Base-by-base conservation (phyloP, 2,113 vertebrate species). In the Petroica traversi region DNA sequence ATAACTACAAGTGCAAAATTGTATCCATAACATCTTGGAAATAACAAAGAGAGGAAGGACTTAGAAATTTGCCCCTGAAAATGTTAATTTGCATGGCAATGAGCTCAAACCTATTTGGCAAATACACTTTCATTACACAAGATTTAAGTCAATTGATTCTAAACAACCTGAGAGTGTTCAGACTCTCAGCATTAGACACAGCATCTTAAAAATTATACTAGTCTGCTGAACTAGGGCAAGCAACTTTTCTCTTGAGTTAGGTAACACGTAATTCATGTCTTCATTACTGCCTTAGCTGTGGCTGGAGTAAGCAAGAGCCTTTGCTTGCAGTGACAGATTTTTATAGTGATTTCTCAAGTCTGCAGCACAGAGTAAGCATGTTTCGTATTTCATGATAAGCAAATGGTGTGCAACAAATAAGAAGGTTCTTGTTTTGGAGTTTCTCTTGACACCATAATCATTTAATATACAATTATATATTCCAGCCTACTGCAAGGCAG, bases 121-220 rank as follows among this genome's bases (percentile, higher is more conserved):
- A 95, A 96, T 87, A 77, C 64, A 38, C 76, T 93, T 93, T 85
- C 72, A 95, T 96, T 95, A 68, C 89, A 71, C 61, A 61, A 89
- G 89, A 95, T 95, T 96, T 95, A 89, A 95, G 52, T 73, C 95
- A 95, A 95, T 91, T 91, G 96, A 61, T 72, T 85, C 76, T 80
- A 90, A 96, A 95, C 85, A 95, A 89, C 76, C 76, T 63, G 89
- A 92, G 86, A 91, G 52, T 15, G n/a, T 63, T 96, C 95, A 95
- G 78, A 79, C 34, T 51, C 52, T 84, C 73, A 90, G 63, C 67
- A 31, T 94, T 69, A 94, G 88, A 80, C 43, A n/a, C 46, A 49
- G 52, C 64, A 78, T 89, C 83, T 59, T 84, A 89, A 87, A 97
- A 95, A 93, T 96, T 81, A 84, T 29, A 77, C 83, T 61, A 87